Percentiles rank a stretch among this genome's conserved stretches.
phyloP scores from a whole-genome alignment of 2,888 invertebrate species.

The Dryocosmus kuriphilus region DNA sequence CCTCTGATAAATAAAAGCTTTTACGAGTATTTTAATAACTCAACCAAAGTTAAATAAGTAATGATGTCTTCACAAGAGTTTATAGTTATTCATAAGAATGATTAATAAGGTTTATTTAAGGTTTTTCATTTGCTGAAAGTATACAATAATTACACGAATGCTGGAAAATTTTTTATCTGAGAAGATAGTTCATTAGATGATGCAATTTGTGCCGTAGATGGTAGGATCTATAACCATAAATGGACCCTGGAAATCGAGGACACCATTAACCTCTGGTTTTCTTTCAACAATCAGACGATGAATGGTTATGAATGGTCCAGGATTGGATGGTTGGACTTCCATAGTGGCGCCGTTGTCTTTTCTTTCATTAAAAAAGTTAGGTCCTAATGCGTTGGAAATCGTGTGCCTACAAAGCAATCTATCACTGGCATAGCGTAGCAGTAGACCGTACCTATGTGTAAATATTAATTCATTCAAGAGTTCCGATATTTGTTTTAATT shows the following conservation, averaged over 20 bases:
- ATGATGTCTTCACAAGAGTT: background rate
- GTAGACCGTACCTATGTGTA: background rate
- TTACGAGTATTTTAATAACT: background rate
- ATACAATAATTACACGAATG: slow-evolving; percentile 19
- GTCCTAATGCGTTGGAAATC: slow-evolving; percentile 56
- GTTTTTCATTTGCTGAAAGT: background rate
- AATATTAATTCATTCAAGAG: background rate
- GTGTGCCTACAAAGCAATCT: slow-evolving; percentile 25
- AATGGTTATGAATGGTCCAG: slow-evolving; percentile 68
- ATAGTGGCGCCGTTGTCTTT: slow-evolving; percentile 66
- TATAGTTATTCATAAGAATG: background rate
- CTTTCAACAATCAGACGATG: slow-evolving; percentile 41
- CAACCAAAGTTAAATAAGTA: background rate
- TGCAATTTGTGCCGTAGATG: slow-evolving; percentile 20
- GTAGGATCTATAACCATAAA: slow-evolving; percentile 40
- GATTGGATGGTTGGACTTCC: slow-evolving; percentile 61
- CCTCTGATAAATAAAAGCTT: background rate
- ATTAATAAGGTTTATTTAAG: slow-evolving; percentile 1
- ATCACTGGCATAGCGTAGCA: background rate
- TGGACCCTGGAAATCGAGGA: slow-evolving; percentile 53
- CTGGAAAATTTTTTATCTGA: background rate
- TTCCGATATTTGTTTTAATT: background rate
- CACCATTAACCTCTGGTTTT: slow-evolving; percentile 45
- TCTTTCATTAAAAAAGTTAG: slow-evolving; percentile 71
- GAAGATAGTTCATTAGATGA: slow-evolving; percentile 28